Evolutionary conservation across 2,888 invertebrate species (phyloP).

Genomic region (Cephus nigrinus): DNA sequence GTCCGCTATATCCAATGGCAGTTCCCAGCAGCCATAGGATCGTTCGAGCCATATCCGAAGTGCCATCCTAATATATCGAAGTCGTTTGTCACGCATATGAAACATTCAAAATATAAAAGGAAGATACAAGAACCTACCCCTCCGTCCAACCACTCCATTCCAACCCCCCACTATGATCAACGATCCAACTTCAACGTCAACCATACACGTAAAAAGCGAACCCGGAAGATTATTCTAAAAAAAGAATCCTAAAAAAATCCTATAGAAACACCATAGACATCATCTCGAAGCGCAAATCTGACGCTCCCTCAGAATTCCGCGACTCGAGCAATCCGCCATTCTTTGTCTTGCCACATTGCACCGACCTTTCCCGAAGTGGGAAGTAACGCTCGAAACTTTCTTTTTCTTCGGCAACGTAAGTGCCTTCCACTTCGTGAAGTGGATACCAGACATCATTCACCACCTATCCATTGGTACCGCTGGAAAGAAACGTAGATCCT

Average conservation of each 20-base stretch:
- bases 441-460: neutral
- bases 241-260: neutral
- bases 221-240: neutral
- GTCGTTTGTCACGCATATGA: slow-evolving; percentile 4
- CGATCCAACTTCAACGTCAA: neutral
- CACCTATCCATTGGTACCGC: neutral
- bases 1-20: neutral
- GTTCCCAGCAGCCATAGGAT: neutral
- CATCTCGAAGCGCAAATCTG: neutral
- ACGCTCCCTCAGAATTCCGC: neutral
- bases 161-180: neutral
- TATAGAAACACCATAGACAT: neutral
- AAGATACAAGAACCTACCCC: neutral
- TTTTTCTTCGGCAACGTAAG: neutral
- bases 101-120: neutral
- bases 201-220: neutral
- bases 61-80: slow-evolving; percentile 1
- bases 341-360: neutral
- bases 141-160: neutral
- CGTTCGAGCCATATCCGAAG: neutral
- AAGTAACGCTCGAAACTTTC: neutral
- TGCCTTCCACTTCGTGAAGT: neutral
- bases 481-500: slow-evolving; percentile 32
- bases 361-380: neutral
- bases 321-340: neutral